Evolutionary conservation across 1,140 invertebrate genomes (phyloP).

Genomic region (Dreissena rostriformis): DNA sequence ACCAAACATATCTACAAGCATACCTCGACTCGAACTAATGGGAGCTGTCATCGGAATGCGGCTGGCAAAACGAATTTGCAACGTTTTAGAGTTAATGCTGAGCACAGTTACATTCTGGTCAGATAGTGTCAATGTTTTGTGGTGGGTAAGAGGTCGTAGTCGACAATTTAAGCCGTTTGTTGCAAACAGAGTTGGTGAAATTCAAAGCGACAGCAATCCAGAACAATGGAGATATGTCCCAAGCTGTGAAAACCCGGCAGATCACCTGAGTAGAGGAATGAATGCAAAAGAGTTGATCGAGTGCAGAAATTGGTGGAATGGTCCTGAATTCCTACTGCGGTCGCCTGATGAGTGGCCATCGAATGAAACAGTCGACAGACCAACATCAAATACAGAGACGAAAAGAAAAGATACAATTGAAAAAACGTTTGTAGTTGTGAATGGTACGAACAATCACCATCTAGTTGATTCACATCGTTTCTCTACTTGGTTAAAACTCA

Average conservation of each 20-base stretch:
- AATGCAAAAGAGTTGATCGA: not conserved
- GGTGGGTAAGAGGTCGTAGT: no score
- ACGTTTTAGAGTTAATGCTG: no score
- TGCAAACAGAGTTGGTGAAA: no score
- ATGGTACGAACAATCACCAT: not conserved
- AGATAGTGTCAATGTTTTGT: no score
- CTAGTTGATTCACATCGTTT: not conserved
- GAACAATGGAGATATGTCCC: slow-evolving; percentile 53
- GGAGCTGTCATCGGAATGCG: no score
- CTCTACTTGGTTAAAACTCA: no score
- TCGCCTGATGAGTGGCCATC: slow-evolving; percentile 1
- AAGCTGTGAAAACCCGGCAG: slow-evolving; percentile 39
- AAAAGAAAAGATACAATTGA: slow-evolving; percentile 21
- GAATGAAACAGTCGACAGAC: not conserved
- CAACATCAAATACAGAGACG: slow-evolving; percentile 2
- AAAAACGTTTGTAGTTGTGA: not conserved
- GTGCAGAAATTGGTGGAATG: slow-evolving; percentile 13
- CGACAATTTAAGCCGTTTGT: no score
- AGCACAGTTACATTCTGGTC: no score
- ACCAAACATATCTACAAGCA: no score
- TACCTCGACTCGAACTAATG: no score
- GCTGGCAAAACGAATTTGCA: no score
- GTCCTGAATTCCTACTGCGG: not conserved
- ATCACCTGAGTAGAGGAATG: slow-evolving; percentile 29
- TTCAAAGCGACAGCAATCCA: no score